Base-by-base conservation (phyloP, 2,797 vertebrate species). In the Danionella dracula region DNA sequence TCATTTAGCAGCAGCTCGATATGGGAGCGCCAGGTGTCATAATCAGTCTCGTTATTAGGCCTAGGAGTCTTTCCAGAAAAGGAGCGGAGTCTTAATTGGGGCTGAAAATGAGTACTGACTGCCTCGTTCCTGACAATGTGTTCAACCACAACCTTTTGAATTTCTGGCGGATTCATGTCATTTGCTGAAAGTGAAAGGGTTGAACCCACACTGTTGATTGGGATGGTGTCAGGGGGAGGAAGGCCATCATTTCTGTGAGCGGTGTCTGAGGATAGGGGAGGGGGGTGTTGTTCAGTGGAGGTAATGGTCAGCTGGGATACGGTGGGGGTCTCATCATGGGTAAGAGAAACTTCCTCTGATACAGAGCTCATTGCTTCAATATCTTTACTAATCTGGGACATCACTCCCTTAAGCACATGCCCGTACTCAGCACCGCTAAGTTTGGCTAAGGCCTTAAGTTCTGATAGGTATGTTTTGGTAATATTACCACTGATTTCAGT, bases 1-100 rank as follows among this genome's bases (percentile, higher is more conserved):
- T 75, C 73, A 17, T 44, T 15, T 12, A 58, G 38, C n/a, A 41
- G 15, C 38, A 23, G 7, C 4, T 75, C 68, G 16, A 72, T 60
- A 23, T 41, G 44, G 13, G 45, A 46, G 8, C 31, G 8, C 58
- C 58, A 61, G 3, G 58, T 61, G 5, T 61, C 58, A 35, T 46
- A 59, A 57, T 27, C 68, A 17, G 16, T 53, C 6, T 75, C 68
- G 27, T 50, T 35, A 13, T 13, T 56, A 10, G 65, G 69, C 16
- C 31, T 11, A 2, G 65, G 51, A 6, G 7, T 17, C 27, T 35
- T 60, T 2, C 73, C 73, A 4, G 74, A 76, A 15, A 76, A 72
- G 1, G 40, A 2, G 31, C 55, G 12, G 13, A 75, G 70, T 9
- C 63, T 56, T 1, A 31, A 9, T 1, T 48, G 20, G 4, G 37